Percentiles rank a stretch among this genome's conserved stretches.
phyloP scores from a whole-genome alignment of 2,797 vertebrate species.

The Propithecus perrieri region DNA sequence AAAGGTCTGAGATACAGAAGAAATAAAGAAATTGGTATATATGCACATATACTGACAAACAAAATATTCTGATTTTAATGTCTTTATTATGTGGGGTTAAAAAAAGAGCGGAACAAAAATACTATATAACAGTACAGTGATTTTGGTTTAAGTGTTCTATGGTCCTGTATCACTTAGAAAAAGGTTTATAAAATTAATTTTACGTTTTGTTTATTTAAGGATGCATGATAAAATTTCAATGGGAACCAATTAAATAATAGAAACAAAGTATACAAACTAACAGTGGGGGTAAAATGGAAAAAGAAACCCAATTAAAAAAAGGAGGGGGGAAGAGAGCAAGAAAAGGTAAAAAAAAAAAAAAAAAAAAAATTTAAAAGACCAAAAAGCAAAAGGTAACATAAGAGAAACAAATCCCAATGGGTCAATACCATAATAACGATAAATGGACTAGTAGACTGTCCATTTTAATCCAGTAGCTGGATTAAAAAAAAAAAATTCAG shows the following conservation, averaged over 20 bases:
- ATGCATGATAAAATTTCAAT: not conserved
- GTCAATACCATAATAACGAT: not conserved
- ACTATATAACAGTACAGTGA: not conserved
- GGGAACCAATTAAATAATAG: not conserved
- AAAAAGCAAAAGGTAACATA: not conserved
- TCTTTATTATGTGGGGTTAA: not conserved
- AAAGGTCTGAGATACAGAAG: not conserved
- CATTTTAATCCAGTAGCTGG: not conserved
- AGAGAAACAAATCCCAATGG: not conserved
- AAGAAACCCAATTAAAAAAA: not conserved
- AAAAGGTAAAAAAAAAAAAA: not conserved
- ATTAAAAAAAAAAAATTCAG: not conserved
- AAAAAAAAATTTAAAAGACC: not conserved
- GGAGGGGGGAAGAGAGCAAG: not conserved
- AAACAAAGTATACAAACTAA: slow-evolving; percentile 4
- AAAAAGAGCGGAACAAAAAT: not conserved
- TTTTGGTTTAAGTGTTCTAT: not conserved
- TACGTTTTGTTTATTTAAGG: not conserved
- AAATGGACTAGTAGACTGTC: not conserved
- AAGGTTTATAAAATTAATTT: not conserved
- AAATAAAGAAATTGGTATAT: not conserved
- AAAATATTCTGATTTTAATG: not conserved
- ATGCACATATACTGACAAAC: not conserved
- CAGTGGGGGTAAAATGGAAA: not conserved
- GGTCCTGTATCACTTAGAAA: not conserved